Evolutionary conservation across 2,888 invertebrate species (phyloP), one percentile per base, ranked within the genome.

Genomic region (Sturmia bella): DNA sequence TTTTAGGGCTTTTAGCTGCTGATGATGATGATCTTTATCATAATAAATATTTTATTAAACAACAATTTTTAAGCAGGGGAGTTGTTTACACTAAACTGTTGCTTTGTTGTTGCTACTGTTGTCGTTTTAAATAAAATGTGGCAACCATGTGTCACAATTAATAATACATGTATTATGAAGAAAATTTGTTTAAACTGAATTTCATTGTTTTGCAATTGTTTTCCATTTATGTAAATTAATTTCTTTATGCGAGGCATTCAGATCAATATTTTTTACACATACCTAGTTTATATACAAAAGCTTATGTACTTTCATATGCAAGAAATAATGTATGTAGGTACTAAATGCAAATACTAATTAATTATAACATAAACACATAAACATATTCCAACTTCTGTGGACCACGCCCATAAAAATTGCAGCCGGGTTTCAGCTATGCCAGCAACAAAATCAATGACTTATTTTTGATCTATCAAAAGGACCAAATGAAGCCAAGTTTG

Each of bases 91-190:
- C 15, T 54, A 59, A 27, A 39, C 12, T 63, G 27, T 48, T 63
- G 27, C 54, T 68, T 68, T 32, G 15, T 56, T 64, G 37, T 48
- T 57, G 15, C 11, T 75, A 50, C 43, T 76, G 52, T 52, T 32
- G 32, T 11, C 32, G 19, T 61, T 76, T 69, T 54, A 61, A 52
- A 66, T 66, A 45, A 73, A 79, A 79, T 79, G 56, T 79, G 78
- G 78, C 78, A 79, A 73, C 72, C 78, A 73, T 79, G 78, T 79
- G 78, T 79, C 72, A 73, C 68, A 66, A 78, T 66, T 72, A 66
- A 78, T 72, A 64, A 72, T 50, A 12, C 13, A 50, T 50, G 50
- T 11, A 45, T 45, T 15, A 17, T 9, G 15, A 43, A 15, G 21
- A n/a, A 1, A 56, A 41, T 21, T 32, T 73, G 43, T 11, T 45